Base-by-base conservation (phyloP, 2,888 invertebrate genomes). In the Eudemis profundana region DNA sequence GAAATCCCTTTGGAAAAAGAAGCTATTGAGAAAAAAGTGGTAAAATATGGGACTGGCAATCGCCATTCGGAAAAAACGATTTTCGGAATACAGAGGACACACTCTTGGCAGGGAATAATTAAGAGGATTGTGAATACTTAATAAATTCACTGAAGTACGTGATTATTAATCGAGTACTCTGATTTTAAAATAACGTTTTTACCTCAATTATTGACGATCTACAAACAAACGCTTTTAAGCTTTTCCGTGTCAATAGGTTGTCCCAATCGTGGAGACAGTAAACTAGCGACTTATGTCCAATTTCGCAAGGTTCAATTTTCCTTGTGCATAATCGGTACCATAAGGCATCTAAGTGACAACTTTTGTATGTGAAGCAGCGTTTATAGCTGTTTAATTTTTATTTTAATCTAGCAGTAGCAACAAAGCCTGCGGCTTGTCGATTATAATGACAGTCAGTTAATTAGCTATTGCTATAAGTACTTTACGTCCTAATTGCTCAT, bases 181-280 rank as follows among this genome's bases (percentile, higher is more conserved):
- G 5, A 72, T 61, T 61, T 66, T 59, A 61, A 66, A 72, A 60
- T 76, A 67, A 66, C 60, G 66, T 53, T 15, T 15, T 40, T 54
- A 46, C 50, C 57, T 33, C 10, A 33, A 2, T 33, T 33, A 33
- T 33, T 33, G 7, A 33, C 33, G 8, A 3, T 8, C 33, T 33
- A 33, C 33, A 33, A 33, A 33, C 8, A 33, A 10, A 33, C 10
- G 33, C 33, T 33, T 33, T 33, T 33, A 33, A 23, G 33, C 2
- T 33, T 33, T 33, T 2, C 8, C 33, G 2, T 10, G 33, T 33
- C 5, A 10, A 27, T 33, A 33, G 8, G n/a, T n/a, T 8, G 8
- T 10, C 8, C 10, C 5, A 8, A 10, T 8, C 33, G 33, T 4
- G 8, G 10, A 33, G 7, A 33, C 33, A 8, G 2, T 33, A 8